Evolutionary conservation across 2,797 vertebrate species (phyloP).

Genomic region (Hapalemur alaotrensis): DNA sequence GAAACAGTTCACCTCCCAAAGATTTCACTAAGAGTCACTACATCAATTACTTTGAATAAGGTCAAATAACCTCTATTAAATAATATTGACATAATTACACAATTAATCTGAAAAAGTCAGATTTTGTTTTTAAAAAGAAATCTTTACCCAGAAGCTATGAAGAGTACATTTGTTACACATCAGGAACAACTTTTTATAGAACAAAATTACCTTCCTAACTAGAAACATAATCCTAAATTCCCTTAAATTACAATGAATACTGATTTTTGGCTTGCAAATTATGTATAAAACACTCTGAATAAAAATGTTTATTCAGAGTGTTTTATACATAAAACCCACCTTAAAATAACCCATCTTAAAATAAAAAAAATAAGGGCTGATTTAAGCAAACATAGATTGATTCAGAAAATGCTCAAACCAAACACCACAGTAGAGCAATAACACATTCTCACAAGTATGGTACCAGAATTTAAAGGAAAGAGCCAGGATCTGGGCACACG

Average conservation of each 20-base stretch:
- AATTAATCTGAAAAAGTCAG: not conserved
- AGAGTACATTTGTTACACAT: not conserved
- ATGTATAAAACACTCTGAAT: not conserved
- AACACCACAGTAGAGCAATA: not conserved
- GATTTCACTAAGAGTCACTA: not conserved
- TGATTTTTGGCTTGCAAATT: not conserved
- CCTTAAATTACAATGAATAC: not conserved
- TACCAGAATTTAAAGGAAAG: not conserved
- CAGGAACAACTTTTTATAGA: not conserved
- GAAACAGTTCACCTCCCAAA: not conserved
- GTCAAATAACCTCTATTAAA: not conserved
- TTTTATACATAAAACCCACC: too few species aligned
- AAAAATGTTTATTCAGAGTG: too few species aligned
- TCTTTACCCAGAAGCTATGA: not conserved
- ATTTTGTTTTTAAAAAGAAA: slow-evolving; percentile 13
- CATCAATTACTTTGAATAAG: not conserved
- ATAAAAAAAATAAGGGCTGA: not conserved
- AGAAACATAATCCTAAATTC: not conserved
- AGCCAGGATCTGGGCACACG: not conserved
- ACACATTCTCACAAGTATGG: not conserved
- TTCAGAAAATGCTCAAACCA: slow-evolving; percentile 27
- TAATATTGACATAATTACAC: slow-evolving; percentile 19
- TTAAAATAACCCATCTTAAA: not conserved
- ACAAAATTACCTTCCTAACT: not conserved
- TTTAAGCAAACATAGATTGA: not conserved